phyloP scores from a whole-genome alignment of 2,888 invertebrate genomes.

The Agrochola lota region DNA sequence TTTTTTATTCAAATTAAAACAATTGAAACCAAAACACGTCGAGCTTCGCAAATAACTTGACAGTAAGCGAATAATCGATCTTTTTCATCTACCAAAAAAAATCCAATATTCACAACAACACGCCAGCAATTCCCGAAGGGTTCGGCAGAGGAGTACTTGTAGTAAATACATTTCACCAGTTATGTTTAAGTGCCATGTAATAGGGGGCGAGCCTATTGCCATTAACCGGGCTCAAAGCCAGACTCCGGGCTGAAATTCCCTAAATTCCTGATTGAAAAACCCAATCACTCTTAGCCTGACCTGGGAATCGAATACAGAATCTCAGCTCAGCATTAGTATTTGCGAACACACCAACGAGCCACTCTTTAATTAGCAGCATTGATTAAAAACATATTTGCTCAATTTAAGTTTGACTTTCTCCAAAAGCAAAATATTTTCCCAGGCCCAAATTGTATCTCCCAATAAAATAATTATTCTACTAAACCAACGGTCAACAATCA shows the following conservation, averaged over 20 bases:
- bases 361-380: background rate
- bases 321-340: background rate
- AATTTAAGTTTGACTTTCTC: conserved; percentile 4
- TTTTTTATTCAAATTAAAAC: conserved; percentile 21
- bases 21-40: background rate
- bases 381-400: background rate
- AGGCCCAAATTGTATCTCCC: conserved; percentile 11
- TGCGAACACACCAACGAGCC: too few species aligned
- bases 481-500: conserved; percentile 19
- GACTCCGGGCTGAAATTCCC: too few species aligned
- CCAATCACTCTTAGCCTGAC: background rate
- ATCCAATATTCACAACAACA: background rate
- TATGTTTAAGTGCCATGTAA: background rate
- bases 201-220: background rate
- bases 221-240: too few species aligned
- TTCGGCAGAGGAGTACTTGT: too few species aligned
- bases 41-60: background rate
- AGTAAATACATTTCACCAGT: background rate
- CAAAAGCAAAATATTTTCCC: conserved; percentile 22
- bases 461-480: conserved; percentile 29
- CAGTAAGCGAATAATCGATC: conserved; percentile 8
- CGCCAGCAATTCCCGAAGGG: background rate
- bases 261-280: background rate
- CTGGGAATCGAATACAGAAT: background rate
- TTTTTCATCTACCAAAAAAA: background rate